Percentiles rank a stretch among this genome's conserved stretches.
Conservation (phyloP, 1,140 invertebrate genomes). For the Ips nitidus region DNA sequence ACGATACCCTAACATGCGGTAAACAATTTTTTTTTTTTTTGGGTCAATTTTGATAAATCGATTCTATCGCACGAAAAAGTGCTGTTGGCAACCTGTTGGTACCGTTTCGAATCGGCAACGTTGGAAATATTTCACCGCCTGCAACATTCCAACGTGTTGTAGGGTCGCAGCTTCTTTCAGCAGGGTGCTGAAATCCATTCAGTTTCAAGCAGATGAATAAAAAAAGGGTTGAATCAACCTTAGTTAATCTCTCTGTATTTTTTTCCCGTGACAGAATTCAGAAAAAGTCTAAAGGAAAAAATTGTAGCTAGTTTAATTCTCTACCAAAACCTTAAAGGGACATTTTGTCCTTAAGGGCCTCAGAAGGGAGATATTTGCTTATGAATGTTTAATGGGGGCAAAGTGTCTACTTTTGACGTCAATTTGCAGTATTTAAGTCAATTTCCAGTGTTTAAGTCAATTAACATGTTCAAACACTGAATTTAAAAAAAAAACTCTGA, state of each 20-base stretch:
- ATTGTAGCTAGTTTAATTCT: no score
- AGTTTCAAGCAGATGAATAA: neutral
- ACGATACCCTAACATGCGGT: neutral
- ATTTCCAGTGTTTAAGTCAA: no score
- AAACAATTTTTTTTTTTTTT: constrained; percentile 3
- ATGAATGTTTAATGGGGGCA: no score
- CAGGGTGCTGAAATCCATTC: constrained; percentile 6
- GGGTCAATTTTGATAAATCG: neutral
- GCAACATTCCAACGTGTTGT: constrained; percentile 10
- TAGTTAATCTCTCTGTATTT: constrained; percentile 1
- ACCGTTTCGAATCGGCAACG: neutral
- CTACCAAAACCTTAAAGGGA: no score
- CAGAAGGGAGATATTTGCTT: no score
- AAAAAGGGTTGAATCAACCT: neutral
- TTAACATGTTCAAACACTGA: no score
- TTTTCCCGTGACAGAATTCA: neutral
- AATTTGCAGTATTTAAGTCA: no score
- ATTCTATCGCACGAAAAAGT: neutral
- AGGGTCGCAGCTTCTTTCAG: constrained; percentile 10
- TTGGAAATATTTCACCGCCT: constrained; percentile 10
- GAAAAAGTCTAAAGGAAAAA: no score
- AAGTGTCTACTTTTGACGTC: no score
- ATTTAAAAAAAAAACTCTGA: no score
- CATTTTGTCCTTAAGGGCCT: no score
- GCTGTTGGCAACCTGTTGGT: neutral